Conservation (phyloP, 2,797 vertebrate species). For the Esox lucius region DNA sequence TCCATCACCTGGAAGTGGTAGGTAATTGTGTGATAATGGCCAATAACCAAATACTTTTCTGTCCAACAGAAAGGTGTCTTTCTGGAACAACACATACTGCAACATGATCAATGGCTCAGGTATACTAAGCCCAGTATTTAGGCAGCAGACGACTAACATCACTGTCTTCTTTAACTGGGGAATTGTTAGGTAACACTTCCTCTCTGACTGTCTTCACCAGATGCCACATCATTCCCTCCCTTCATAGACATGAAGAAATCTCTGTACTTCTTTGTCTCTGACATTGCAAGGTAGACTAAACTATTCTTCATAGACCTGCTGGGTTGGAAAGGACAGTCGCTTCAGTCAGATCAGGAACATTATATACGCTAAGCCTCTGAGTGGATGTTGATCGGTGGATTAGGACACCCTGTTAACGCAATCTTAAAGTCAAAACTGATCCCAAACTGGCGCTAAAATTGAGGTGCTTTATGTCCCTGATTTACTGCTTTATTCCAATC, state of each 20-base stretch:
- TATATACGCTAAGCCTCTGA: background rate
- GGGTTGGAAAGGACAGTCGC: background rate
- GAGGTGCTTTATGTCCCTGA: background rate
- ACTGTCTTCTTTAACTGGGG: background rate
- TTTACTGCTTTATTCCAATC: background rate
- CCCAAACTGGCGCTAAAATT: background rate
- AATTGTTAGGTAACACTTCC: background rate
- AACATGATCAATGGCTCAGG: constrained; percentile 95
- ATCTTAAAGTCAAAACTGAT: background rate
- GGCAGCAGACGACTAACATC: background rate
- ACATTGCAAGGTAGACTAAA: constrained; percentile 90
- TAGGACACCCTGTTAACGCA: background rate
- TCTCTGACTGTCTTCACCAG: constrained; percentile 60
- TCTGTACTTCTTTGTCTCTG: constrained; percentile 88
- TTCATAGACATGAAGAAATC: constrained; percentile 76
- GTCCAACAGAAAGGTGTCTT: constrained; percentile 62
- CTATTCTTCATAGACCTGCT: background rate
- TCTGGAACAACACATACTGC: constrained; percentile 82
- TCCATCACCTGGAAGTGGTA: background rate
- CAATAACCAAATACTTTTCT: constrained; percentile 8
- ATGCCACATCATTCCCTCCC: constrained; percentile 88
- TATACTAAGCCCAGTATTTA: constrained; percentile 50
- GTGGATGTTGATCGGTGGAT: background rate
- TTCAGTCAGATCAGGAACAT: background rate
- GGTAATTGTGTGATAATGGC: background rate